Base-by-base conservation (phyloP, 2,888 invertebrate genomes). In the Cactoblastis cactorum region DNA sequence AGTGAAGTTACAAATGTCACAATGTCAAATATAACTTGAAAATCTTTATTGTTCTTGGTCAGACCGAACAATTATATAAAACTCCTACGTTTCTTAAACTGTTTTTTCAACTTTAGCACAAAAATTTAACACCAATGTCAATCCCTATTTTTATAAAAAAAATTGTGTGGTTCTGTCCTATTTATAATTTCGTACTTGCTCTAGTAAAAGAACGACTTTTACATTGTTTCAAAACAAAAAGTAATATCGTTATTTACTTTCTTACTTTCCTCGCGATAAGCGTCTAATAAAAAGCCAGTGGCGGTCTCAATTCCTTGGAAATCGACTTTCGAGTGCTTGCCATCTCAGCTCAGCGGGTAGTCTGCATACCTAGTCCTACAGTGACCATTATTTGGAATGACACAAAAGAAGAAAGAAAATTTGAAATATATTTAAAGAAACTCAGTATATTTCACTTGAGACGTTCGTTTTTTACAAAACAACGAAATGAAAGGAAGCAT, bases 1-100 rank as follows among this genome's bases (percentile, higher is more conserved):
- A 52, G 41, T 60, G 52, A 54, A 55, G 49, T 33, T 53, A 51
- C 38, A 56, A 59, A 58, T 51, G 52, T 53, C 45, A 50, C 52
- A 54, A 35, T 22, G 22, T 35, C 14, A 11, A 34, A 33, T 3
- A 15, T 18, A 33, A 33, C 35, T 35, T 15, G 17, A 2, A 9
- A 17, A 37, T 37, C 37, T 37, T 37, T 35, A 14, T 15, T 6
- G 15, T 9, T 15, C 2, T 3, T 35, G 15, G 35, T 35, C 8
- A 12, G 15, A 8, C 28, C 5, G 8, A 28, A 28, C 28, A 28
- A n/a, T n/a, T n/a, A n/a, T n/a, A n/a, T n/a, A n/a, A n/a, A n/a
- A n/a, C n/a, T n/a, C n/a, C n/a, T n/a, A n/a, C n/a, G n/a, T n/a
- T n/a, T n/a, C n/a, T n/a, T n/a, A n/a, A n/a, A n/a, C n/a, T n/a